Base-by-base conservation (phyloP, 2,797 vertebrate species). In the Limnodromus scolopaceus region DNA sequence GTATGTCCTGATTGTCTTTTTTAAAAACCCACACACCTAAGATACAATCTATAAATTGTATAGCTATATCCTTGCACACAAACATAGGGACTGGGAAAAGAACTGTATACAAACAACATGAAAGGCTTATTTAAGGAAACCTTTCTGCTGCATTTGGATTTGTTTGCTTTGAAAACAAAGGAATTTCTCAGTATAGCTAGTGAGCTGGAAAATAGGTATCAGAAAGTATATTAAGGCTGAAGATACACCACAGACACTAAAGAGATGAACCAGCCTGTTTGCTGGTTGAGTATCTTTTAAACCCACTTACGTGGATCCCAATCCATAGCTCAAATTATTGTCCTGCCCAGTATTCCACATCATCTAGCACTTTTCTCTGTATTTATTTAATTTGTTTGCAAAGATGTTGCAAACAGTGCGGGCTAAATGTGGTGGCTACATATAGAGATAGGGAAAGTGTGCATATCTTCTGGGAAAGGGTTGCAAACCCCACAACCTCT, bases 81-180 rank as follows among this genome's bases (percentile, higher is more conserved):
- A 90, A 84, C 34, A 34, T 2, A 75, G n/a, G 16, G 25, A 49
- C 49, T 61, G 16, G 57, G 18, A 83, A 82, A 92, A 23, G 1
- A 70, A 48, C 19, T 11, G 25, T 39, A 64, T 28, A 85, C 49
- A 72, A 38, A n/a, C 30, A 79, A 61, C 19, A 77, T 12, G 16
- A 63, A 89, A 89, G 32, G 39, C 39, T 89, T 89, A 70, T 81
- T 87, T 86, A 84, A 87, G 60, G 49, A 91, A 89, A 75, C 3
- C 5, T 81, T 86, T 89, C 81, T 83, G 53, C 25, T 92, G 53
- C 34, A 77, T 68, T 55, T 85, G 48, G 34, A 87, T 90, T 93
- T 91, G 27, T 79, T 92, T 97, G 32, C 75, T 80, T 74, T 86
- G 58, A 84, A 95, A 85, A 91, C 22, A 78, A 71, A 71, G 23